phyloP scores from a whole-genome alignment of 2,888 invertebrate genomes.

The Esperia sulphurella region DNA sequence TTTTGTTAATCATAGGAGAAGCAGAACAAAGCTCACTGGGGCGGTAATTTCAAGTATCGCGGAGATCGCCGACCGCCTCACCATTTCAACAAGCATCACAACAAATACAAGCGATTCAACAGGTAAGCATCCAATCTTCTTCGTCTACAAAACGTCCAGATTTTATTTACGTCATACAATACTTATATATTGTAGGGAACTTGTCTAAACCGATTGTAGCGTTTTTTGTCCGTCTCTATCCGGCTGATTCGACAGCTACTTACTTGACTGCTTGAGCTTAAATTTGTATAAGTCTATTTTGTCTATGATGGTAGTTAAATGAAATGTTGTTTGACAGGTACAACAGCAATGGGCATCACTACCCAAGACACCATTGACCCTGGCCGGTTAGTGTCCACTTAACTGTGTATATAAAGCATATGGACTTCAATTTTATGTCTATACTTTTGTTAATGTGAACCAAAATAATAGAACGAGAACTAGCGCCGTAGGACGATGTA shows the following conservation, averaged over 20 bases:
- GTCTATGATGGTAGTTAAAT: no score
- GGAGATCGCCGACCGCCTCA: constrained; percentile 59
- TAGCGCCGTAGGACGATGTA: no score
- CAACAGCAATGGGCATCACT: constrained; percentile 61
- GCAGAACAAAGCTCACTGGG: constrained; percentile 69
- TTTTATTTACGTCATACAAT: no score
- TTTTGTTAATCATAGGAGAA: constrained; percentile 47
- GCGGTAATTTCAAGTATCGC: constrained; percentile 59
- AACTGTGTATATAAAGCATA: constrained; percentile 51
- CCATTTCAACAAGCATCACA: constrained; percentile 65
- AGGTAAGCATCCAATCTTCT: constrained; percentile 22
- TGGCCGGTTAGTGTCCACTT: constrained; percentile 35
- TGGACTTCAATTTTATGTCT: constrained; percentile 44
- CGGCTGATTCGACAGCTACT: no score
- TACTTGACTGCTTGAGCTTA: no score
- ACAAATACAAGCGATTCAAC: constrained; percentile 71
- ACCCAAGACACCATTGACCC: constrained; percentile 71
- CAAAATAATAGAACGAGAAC: background rate
- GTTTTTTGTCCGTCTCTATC: no score
- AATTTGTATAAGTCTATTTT: no score
- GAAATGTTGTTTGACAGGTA: constrained; percentile 44
- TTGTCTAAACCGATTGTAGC: no score
- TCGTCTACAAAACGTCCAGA: no score
- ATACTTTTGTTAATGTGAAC: constrained; percentile 14
- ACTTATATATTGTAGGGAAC: no score